These are phyloP conservation scores for Drosophila histrio DNA, from an alignment of 2,888 invertebrate genomes.

Conservation along the genomic window DNA sequence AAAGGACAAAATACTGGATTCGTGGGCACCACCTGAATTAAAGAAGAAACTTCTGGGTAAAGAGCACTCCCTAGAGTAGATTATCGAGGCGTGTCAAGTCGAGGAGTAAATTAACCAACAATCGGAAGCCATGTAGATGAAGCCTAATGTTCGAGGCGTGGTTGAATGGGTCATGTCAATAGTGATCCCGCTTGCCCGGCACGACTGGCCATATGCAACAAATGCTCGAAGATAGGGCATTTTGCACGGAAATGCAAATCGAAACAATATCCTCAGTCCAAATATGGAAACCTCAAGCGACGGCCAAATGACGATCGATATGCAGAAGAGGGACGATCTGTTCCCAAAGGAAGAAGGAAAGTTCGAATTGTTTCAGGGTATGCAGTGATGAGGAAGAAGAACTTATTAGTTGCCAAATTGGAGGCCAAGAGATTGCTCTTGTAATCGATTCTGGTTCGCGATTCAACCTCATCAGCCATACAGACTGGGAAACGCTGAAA, in stretches of 20 bases:
- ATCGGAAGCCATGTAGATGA: constrained; percentile 15
- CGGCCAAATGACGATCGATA: not conserved
- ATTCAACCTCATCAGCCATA: no score
- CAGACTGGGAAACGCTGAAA: no score
- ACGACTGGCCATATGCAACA: not conserved
- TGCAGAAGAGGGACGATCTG: not conserved
- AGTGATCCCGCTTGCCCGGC: not conserved
- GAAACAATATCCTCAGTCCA: not conserved
- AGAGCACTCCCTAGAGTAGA: constrained; percentile 12
- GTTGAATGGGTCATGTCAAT: not conserved
- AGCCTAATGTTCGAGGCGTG: constrained; percentile 19
- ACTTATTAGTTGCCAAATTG: no score
- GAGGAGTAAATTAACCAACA: constrained; percentile 26
- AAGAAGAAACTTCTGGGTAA: constrained; percentile 23
- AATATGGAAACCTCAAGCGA: not conserved
- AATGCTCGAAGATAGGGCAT: not conserved
- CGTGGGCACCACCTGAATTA: constrained; percentile 12
- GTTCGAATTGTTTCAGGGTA: no score
- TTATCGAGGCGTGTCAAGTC: constrained; percentile 20
- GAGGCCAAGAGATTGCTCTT: no score
- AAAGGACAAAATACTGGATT: constrained; percentile 26
- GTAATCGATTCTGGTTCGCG: no score
- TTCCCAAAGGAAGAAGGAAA: no score
- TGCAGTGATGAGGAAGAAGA: no score
- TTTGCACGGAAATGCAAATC: not conserved